Percentiles rank a stretch among this genome's conserved stretches.
phyloP scores from a whole-genome alignment of 2,888 invertebrate species.

The Gryllus longicercus region DNA sequence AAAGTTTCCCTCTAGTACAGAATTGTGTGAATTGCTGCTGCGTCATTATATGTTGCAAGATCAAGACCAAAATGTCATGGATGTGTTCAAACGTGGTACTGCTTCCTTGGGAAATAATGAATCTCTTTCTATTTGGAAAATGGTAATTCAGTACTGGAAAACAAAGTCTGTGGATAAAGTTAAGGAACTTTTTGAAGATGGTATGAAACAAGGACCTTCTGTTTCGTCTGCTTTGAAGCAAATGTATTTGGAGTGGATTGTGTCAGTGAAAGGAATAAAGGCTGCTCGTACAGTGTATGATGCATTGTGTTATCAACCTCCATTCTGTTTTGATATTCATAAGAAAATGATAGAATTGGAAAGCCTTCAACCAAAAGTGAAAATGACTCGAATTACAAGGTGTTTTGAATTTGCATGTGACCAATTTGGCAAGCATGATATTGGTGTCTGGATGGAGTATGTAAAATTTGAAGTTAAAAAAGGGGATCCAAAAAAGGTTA shows the following conservation, averaged over 20 bases:
- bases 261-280: slow-evolving; percentile 47
- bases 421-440: slow-evolving; percentile 63
- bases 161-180: background rate
- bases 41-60: background rate
- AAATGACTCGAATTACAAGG: slow-evolving; percentile 54
- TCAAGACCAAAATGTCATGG: background rate
- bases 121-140: background rate
- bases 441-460: slow-evolving; percentile 71
- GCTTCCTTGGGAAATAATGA: background rate
- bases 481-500: slow-evolving; percentile 56
- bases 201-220: background rate
- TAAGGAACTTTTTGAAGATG: background rate
- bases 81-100: background rate
- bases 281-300: slow-evolving; percentile 62
- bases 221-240: background rate
- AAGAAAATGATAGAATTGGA: slow-evolving; percentile 58
- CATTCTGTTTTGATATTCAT: slow-evolving; percentile 60
- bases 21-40: background rate
- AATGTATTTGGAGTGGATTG: background rate
- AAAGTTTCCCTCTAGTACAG: background rate
- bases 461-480: slow-evolving; percentile 64
- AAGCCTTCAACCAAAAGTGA: slow-evolving; percentile 48
- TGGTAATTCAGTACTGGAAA: background rate
- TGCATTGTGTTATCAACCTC: slow-evolving; percentile 56
- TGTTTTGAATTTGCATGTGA: slow-evolving; percentile 61